Percentiles rank a stretch among this genome's conserved stretches.
These are phyloP conservation scores for Callorhinus ursinus DNA, from an alignment of 2,113 vertebrate genomes.

Conservation along the genomic window DNA sequence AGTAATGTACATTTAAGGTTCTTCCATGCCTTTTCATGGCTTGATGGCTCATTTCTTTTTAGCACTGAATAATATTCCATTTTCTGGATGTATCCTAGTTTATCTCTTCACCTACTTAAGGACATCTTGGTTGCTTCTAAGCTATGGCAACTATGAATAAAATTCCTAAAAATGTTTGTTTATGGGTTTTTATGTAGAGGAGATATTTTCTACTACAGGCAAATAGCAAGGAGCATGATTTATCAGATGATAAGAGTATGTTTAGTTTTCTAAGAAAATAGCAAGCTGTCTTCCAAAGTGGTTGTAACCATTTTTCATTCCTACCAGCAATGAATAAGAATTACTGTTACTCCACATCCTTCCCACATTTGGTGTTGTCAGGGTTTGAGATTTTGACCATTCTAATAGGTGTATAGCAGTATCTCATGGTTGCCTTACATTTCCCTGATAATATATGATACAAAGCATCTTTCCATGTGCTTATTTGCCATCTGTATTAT, in stretches of 20 bases:
- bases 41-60: not conserved
- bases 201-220: not conserved
- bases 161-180: not conserved
- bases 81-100: not conserved
- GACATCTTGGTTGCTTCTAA: not conserved
- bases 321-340: not conserved
- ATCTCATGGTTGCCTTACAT: not conserved
- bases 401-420: not conserved
- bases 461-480: not conserved
- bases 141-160: not conserved
- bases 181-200: not conserved
- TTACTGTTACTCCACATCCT: not conserved
- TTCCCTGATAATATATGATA: not conserved
- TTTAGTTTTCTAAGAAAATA: no score
- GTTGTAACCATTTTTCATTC: no score
- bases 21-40: not conserved
- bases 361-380: not conserved
- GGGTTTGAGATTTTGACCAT: not conserved
- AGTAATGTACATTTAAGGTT: not conserved
- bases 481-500: not conserved
- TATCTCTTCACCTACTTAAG: not conserved
- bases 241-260: not conserved
- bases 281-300: no score
- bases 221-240: not conserved
- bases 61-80: not conserved